Percentiles rank a stretch among this genome's conserved stretches.
These are phyloP conservation scores for Onychomys torridus DNA, from an alignment of 2,797 vertebrate species.

Conservation along the genomic window DNA sequence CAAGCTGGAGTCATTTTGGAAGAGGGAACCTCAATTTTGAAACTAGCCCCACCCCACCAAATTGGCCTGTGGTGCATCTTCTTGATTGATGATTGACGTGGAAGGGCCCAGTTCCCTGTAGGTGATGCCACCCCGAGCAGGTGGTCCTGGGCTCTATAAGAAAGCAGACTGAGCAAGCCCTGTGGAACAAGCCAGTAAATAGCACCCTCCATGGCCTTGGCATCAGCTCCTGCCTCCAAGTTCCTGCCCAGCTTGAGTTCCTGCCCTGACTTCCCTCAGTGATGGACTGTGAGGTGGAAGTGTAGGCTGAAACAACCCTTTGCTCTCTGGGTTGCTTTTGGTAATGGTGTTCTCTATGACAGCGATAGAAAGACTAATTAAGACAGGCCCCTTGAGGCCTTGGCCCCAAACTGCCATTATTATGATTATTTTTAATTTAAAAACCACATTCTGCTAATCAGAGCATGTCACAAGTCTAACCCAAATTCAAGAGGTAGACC, in stretches of 20 bases:
- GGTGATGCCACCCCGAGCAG: neutral
- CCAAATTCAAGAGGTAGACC: neutral
- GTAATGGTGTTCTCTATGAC: neutral
- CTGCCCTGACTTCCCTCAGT: neutral
- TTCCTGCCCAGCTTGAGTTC: neutral
- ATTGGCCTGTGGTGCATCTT: neutral
- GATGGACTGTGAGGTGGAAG: neutral
- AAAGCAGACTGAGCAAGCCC: neutral
- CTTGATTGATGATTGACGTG: neutral
- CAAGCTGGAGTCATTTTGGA: neutral
- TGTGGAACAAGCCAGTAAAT: neutral
- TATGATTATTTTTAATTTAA: too few species aligned
- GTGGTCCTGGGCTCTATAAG: neutral
- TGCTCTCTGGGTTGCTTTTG: neutral
- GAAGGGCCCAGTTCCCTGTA: neutral
- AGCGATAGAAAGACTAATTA: neutral
- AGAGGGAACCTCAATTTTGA: neutral
- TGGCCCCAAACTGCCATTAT: slow-evolving; percentile 4
- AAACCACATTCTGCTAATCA: neutral
- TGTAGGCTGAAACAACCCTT: neutral
- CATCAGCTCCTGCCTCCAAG: neutral
- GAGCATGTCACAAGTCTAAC: neutral
- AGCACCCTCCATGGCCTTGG: neutral
- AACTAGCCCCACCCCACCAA: neutral
- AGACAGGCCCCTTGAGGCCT: neutral